These are phyloP conservation scores for Phoxinus phoxinus DNA, from an alignment of 2,113 vertebrate genomes.

Conservation along the genomic window DNA sequence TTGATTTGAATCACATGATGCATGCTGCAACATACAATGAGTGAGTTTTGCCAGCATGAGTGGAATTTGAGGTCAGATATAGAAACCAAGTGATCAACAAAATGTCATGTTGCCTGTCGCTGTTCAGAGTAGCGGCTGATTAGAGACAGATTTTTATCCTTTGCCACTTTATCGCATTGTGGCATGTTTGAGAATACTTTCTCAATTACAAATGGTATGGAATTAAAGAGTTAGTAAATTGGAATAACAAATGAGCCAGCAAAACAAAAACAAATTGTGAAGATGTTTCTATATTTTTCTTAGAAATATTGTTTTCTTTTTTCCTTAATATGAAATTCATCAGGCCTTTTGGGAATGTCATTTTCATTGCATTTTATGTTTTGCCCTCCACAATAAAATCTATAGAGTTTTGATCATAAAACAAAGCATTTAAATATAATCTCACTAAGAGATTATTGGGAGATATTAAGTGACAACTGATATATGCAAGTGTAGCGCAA, in stretches of 20 bases:
- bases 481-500: neutral
- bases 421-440: neutral
- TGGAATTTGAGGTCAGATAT: neutral
- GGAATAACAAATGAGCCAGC: no score
- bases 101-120: neutral
- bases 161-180: no score
- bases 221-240: no score
- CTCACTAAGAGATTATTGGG: neutral
- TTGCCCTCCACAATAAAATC: neutral
- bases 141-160: neutral
- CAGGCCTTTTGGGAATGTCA: neutral
- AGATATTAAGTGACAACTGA: neutral
- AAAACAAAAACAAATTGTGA: no score
- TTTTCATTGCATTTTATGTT: neutral
- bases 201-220: no score
- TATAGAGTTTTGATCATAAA: neutral
- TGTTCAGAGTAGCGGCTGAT: neutral
- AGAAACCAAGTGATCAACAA: neutral
- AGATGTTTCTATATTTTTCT: no score
- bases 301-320: no score
- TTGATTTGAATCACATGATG: conserved; percentile 24
- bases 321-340: neutral
- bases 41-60: neutral
- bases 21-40: neutral
- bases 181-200: no score